Evolutionary conservation across 2,797 vertebrate species (phyloP).

Genomic region (Eutrigla gurnardus): DNA sequence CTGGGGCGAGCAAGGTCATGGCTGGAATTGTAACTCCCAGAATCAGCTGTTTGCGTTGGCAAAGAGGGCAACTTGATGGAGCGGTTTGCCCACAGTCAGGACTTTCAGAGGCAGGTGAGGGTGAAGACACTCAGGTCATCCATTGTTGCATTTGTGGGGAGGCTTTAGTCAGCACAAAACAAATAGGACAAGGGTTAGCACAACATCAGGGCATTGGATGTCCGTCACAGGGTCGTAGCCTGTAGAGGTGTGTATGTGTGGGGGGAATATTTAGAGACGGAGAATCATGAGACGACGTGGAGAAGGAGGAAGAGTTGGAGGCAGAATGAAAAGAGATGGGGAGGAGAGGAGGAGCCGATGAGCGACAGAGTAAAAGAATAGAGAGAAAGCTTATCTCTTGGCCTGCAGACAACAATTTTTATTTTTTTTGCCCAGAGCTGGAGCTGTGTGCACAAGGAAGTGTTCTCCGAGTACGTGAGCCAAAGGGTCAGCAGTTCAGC

Average conservation of each 20-base stretch:
- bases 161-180: constrained; percentile 73
- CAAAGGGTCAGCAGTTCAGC: constrained; percentile 74
- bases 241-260: neutral
- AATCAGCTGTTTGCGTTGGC: constrained; percentile 76
- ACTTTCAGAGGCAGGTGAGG: constrained; percentile 72
- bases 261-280: constrained; percentile 34
- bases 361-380: constrained; percentile 28
- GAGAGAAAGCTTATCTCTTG: constrained; percentile 71
- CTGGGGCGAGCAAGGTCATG: constrained; percentile 63
- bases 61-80: constrained; percentile 70
- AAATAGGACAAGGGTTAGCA: constrained; percentile 60
- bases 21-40: constrained; percentile 61
- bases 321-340: constrained; percentile 16
- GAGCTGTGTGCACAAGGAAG: constrained; percentile 31
- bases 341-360: constrained; percentile 6
- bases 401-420: constrained; percentile 74
- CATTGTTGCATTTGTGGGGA: constrained; percentile 57
- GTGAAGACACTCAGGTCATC: constrained; percentile 70
- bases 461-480: constrained; percentile 53
- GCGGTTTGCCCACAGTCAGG: constrained; percentile 71
- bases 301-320: constrained; percentile 17
- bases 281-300: constrained; percentile 37
- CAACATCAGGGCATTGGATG: constrained; percentile 29
- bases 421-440: constrained; percentile 51
- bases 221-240: constrained; percentile 18